A percentile compares a stretch with the other conserved stretches of the same genome.
Conservation (phyloP, 2,113 vertebrate species). For the Sinocyclocheilus anshuiensis region DNA sequence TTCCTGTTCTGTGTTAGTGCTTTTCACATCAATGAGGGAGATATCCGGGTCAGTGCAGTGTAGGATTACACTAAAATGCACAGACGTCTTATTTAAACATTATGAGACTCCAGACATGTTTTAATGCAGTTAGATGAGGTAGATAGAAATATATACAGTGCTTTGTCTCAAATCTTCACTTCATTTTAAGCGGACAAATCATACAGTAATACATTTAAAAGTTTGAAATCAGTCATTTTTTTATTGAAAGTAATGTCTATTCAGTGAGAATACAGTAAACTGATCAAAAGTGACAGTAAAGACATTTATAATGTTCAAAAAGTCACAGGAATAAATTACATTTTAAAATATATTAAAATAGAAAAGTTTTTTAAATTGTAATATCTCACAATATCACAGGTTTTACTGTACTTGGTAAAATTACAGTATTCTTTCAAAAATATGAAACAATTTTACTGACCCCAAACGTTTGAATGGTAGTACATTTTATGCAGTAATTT, state of each 20-base stretch:
- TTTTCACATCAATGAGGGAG: conserved; percentile 57
- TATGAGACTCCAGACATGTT: not conserved
- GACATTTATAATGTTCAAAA: not conserved
- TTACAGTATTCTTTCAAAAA: not conserved
- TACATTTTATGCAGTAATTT: not conserved
- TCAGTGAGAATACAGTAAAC: not conserved
- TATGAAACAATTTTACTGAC: no score
- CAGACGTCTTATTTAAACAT: conserved; percentile 10
- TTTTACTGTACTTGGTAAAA: not conserved
- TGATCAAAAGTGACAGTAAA: not conserved
- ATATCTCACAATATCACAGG: not conserved
- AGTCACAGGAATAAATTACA: not conserved
- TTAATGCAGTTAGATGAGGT: not conserved
- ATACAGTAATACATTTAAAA: not conserved
- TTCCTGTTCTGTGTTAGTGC: conserved; percentile 61
- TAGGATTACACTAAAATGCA: conserved; percentile 31
- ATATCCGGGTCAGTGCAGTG: conserved; percentile 45
- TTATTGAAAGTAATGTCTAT: not conserved
- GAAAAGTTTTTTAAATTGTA: not conserved
- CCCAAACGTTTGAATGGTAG: no score
- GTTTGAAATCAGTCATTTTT: not conserved
- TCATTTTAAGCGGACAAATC: not conserved
- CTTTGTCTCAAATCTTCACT: not conserved
- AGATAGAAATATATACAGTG: not conserved
- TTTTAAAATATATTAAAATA: not conserved